A percentile compares a stretch with the other conserved stretches of the same genome.
These are phyloP conservation scores for Acronicta aceris DNA, from an alignment of 2,888 invertebrate genomes.

Conservation along the genomic window DNA sequence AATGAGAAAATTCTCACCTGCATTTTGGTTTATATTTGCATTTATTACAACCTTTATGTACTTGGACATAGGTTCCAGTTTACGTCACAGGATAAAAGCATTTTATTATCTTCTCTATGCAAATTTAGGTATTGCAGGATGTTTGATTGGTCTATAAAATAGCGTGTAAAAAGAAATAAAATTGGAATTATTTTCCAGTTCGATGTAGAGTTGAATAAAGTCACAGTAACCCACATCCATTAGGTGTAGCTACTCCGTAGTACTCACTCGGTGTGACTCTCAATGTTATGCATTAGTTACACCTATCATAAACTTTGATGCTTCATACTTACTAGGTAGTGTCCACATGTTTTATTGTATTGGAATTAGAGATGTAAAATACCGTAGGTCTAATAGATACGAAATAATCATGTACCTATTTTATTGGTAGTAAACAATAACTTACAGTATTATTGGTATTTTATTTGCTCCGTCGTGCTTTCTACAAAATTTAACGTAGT, in stretches of 20 bases:
- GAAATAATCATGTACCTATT: too few relatives aligned
- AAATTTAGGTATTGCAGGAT: slow-evolving; percentile 10
- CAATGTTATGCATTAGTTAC: slow-evolving; percentile 46
- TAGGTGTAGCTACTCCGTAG: slow-evolving; percentile 19
- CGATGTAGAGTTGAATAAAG: slow-evolving; percentile 35
- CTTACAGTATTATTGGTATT: too few relatives aligned
- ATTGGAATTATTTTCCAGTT: slow-evolving; percentile 11
- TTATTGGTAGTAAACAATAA: too few relatives aligned
- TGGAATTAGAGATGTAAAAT: too few relatives aligned
- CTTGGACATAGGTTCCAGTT: neutral
- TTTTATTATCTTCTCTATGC: slow-evolving; percentile 15
- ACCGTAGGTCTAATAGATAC: too few relatives aligned
- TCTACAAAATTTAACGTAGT: too few relatives aligned
- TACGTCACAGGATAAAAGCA: slow-evolving; percentile 32
- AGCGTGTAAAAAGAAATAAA: slow-evolving; percentile 28
- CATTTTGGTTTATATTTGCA: neutral
- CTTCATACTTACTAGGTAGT: slow-evolving; percentile 15
- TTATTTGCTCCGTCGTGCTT: too few relatives aligned
- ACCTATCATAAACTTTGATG: slow-evolving; percentile 50
- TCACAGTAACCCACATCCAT: slow-evolving; percentile 49
- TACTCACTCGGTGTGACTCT: slow-evolving; percentile 25
- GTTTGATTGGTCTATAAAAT: slow-evolving; percentile 10
- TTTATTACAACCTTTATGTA: neutral
- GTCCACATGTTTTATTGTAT: too few relatives aligned
- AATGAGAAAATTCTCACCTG: neutral